Evolutionary conservation across 1,140 invertebrate genomes (phyloP).

Genomic region (Rhizoglyphus robini): DNA sequence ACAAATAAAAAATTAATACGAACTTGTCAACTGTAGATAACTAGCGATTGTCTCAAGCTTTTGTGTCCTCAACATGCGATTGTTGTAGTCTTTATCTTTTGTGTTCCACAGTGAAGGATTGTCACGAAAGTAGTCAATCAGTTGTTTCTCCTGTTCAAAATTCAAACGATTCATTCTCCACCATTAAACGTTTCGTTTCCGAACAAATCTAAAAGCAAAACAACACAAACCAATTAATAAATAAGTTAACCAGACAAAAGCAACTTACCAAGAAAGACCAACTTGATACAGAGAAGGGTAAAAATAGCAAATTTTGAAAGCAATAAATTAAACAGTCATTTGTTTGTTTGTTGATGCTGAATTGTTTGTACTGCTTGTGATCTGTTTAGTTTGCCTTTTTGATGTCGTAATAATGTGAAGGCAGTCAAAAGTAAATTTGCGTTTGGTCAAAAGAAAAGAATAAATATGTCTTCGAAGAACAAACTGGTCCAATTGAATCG

Average conservation of each 20-base stretch:
- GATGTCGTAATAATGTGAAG: too few species aligned
- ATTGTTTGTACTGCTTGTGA: neutral
- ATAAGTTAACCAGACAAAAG: too few species aligned
- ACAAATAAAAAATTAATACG: neutral
- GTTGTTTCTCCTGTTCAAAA: slow-evolving; percentile 11
- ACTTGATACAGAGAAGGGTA: neutral
- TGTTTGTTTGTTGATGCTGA: slow-evolving; percentile 1
- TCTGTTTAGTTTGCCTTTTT: neutral
- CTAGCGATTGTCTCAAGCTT: slow-evolving; percentile 1
- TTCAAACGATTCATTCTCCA: slow-evolving; percentile 1
- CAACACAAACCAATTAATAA: too few species aligned
- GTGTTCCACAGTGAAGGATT: slow-evolving; percentile 15
- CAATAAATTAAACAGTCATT: neutral
- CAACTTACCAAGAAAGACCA: neutral
- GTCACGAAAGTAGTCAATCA: slow-evolving; percentile 11
- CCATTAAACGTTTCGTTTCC: neutral
- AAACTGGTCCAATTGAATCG: too few species aligned
- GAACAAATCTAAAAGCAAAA: too few species aligned
- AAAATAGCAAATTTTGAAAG: neutral
- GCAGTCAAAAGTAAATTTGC: too few species aligned
- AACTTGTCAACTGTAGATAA: neutral
- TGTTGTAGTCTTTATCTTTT: slow-evolving; percentile 11
- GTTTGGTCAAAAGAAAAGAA: too few species aligned
- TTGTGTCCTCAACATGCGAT: neutral
- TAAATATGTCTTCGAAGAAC: too few species aligned